phyloP scores from a whole-genome alignment of 2,797 vertebrate species.

The Amazona ochrocephala region DNA sequence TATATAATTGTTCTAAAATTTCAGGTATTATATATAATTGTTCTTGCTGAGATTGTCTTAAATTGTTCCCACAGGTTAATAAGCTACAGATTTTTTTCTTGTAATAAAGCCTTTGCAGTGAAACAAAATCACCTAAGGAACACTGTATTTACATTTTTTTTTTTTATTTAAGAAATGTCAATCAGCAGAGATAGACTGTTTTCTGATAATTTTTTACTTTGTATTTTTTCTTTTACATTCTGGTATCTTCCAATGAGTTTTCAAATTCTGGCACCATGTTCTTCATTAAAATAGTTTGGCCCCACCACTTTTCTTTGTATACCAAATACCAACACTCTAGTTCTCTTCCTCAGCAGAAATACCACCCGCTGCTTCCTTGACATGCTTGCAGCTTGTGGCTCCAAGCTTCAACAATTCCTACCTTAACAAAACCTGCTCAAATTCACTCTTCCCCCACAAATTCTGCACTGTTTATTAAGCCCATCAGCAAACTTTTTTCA shows the following conservation, averaged over 20 bases:
- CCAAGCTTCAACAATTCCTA: not conserved
- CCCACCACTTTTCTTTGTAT: not conserved
- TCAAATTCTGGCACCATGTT: not conserved
- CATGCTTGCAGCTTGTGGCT: not conserved
- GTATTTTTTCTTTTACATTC: not conserved
- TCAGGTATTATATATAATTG: not conserved
- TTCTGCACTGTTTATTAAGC: not conserved
- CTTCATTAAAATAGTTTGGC: not conserved
- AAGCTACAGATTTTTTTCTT: not conserved
- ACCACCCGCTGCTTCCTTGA: not conserved
- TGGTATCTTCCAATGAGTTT: not conserved
- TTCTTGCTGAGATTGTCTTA: not conserved
- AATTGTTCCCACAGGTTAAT: not conserved
- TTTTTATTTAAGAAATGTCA: not conserved
- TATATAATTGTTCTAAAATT: not conserved
- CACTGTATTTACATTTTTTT: not conserved
- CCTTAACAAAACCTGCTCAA: not conserved
- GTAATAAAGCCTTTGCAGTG: not conserved
- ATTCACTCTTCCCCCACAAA: not conserved
- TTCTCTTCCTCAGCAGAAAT: not conserved
- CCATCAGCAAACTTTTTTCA: not conserved
- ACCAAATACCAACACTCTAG: not conserved
- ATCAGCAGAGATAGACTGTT: fast-evolving
- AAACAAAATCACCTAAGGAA: not conserved
- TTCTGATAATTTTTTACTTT: not conserved